Percentiles rank a stretch among this genome's conserved stretches.
Evolutionary conservation across 1,140 invertebrate genomes (phyloP).

Genomic region (Caenorhabditis remanei): DNA sequence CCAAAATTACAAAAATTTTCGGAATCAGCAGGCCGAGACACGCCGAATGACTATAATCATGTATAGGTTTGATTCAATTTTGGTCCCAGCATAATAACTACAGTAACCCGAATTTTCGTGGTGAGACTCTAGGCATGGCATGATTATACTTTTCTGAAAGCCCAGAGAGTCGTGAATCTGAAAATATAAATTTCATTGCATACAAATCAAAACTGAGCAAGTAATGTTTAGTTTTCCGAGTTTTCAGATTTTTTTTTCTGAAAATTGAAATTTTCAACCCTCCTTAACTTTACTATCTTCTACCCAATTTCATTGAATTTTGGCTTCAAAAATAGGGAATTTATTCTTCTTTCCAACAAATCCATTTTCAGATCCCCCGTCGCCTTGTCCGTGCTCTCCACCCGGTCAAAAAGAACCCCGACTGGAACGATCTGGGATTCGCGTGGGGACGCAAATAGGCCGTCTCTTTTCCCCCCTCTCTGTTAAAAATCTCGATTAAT

Average conservation of each 20-base stretch:
- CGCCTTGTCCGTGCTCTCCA: constrained; percentile 50
- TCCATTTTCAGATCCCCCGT: constrained; percentile 12
- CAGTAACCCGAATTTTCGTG: not conserved
- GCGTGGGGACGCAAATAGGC: constrained; percentile 33
- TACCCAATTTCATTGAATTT: not conserved
- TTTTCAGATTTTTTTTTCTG: not conserved
- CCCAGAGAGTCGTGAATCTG: too few relatives aligned
- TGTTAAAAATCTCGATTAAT: not conserved
- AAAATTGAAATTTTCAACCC: not conserved
- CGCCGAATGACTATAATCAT: constrained; percentile 1
- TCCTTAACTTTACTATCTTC: too few relatives aligned
- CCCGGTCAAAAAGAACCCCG: constrained; percentile 60
- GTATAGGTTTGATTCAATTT: not conserved
- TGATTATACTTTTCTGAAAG: not conserved
- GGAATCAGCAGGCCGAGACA: not conserved
- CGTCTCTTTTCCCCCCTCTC: not conserved
- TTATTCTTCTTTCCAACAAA: not conserved
- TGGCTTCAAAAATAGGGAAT: not conserved
- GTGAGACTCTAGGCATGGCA: not conserved
- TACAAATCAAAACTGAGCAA: too few relatives aligned
- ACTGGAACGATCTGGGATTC: constrained; percentile 60
- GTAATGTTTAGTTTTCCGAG: too few relatives aligned
- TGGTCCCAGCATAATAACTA: not conserved
- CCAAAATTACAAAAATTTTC: not conserved
- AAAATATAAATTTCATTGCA: too few relatives aligned